phyloP scores from a whole-genome alignment of 2,797 vertebrate genomes.

The Falco novaeseelandiae region DNA sequence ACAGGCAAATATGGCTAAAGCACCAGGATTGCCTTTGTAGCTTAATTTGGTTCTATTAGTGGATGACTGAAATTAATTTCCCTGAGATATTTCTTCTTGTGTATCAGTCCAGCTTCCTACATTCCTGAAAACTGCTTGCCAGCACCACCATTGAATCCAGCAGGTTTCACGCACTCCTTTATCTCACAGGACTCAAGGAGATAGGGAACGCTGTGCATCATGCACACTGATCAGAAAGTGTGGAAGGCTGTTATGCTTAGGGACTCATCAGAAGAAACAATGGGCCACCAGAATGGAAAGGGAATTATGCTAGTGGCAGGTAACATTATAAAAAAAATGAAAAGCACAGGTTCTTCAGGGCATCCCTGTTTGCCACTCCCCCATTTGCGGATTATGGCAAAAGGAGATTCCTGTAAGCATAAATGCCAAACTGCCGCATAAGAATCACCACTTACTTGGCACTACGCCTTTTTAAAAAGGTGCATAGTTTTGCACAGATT shows the following conservation, averaged over 20 bases:
- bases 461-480: background rate
- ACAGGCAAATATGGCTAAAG: background rate
- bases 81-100: background rate
- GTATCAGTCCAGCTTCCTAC: background rate
- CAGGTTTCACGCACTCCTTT: background rate
- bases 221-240: background rate
- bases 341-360: rapidly evolving
- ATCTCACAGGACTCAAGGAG: background rate
- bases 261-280: background rate
- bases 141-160: background rate
- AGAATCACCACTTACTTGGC: background rate
- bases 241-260: background rate
- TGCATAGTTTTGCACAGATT: background rate
- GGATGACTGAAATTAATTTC: background rate
- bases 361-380: background rate
- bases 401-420: background rate
- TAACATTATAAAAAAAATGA: background rate
- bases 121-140: background rate
- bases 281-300: background rate
- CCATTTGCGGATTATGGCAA: no score
- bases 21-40: background rate
- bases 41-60: background rate
- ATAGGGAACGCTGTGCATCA: background rate
- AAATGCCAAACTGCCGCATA: background rate
- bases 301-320: background rate